A percentile compares a stretch with the other conserved stretches of the same genome.
Conservation (phyloP, 2,113 vertebrate genomes). For the Xenus cinereus region DNA sequence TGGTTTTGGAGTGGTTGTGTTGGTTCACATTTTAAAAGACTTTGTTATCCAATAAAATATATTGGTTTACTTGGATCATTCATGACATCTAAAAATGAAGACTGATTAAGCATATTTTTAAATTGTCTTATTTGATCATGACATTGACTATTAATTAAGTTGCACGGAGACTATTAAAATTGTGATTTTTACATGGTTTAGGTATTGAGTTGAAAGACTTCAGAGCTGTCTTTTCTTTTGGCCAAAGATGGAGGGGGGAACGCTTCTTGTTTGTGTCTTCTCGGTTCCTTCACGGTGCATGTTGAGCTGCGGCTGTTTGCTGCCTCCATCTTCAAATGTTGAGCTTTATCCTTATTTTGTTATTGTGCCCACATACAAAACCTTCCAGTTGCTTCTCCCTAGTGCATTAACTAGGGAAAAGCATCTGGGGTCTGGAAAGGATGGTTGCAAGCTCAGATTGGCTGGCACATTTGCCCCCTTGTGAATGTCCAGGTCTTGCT, state of each 20-base stretch:
- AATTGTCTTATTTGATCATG: not conserved
- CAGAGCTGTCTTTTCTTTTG: not conserved
- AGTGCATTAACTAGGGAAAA: not conserved
- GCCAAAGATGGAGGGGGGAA: not conserved
- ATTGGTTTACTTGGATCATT: not conserved
- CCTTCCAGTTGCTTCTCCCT: not conserved
- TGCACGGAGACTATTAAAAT: not conserved
- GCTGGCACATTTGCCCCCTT: not conserved
- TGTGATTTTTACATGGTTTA: not conserved
- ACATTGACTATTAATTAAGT: not conserved
- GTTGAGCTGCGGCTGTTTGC: rapidly evolving
- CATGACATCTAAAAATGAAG: not conserved
- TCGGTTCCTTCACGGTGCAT: not conserved
- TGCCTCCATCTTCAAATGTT: not conserved
- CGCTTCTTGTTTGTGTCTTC: not conserved
- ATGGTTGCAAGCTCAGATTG: not conserved
- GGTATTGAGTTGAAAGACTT: not conserved
- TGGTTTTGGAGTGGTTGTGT: not conserved
- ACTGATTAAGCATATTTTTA: not conserved
- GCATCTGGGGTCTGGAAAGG: not conserved
- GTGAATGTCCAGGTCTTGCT: not conserved
- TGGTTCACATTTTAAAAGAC: not conserved
- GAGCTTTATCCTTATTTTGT: not conserved
- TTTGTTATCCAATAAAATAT: not conserved
- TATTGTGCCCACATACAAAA: not conserved